Evolutionary conservation across 1,140 invertebrate genomes (phyloP).

Genomic region (Drosophila pseudoananassae): DNA sequence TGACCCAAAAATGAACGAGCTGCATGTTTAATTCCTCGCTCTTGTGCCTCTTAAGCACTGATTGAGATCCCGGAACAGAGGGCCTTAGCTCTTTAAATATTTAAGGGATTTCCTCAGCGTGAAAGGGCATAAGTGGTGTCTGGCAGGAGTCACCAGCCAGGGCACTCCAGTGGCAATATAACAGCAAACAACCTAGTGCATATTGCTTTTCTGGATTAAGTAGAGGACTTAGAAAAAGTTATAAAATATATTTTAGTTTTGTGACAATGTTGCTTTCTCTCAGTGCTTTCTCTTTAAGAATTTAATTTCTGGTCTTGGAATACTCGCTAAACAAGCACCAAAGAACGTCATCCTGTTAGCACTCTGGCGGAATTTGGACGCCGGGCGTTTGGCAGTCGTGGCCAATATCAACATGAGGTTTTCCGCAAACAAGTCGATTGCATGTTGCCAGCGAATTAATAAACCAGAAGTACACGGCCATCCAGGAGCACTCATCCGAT

Average conservation of each 20-base stretch:
- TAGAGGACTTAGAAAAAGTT: not conserved
- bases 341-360: constrained; percentile 11
- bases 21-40: constrained; percentile 55
- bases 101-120: constrained; percentile 26
- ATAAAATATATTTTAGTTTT: not conserved
- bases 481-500: constrained; percentile 47
- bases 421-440: constrained; percentile 59
- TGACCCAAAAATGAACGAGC: constrained; percentile 61
- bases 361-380: not conserved
- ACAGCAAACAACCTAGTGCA: not conserved
- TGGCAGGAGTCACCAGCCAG: constrained; percentile 25
- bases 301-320: not conserved
- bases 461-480: constrained; percentile 59
- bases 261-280: not conserved
- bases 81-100: constrained; percentile 63
- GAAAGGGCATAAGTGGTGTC: constrained; percentile 26
- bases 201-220: not conserved
- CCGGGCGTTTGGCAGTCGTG: constrained; percentile 16
- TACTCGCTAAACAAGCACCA: constrained; percentile 1
- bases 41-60: constrained; percentile 52
- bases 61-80: constrained; percentile 37
- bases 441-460: constrained; percentile 75
- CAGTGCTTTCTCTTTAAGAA: not conserved
- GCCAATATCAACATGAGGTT: constrained; percentile 42
- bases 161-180: constrained; percentile 24